These are phyloP conservation scores for Drosophila rhopaloa DNA, from an alignment of 1,140 invertebrate species.

Conservation along the genomic window DNA sequence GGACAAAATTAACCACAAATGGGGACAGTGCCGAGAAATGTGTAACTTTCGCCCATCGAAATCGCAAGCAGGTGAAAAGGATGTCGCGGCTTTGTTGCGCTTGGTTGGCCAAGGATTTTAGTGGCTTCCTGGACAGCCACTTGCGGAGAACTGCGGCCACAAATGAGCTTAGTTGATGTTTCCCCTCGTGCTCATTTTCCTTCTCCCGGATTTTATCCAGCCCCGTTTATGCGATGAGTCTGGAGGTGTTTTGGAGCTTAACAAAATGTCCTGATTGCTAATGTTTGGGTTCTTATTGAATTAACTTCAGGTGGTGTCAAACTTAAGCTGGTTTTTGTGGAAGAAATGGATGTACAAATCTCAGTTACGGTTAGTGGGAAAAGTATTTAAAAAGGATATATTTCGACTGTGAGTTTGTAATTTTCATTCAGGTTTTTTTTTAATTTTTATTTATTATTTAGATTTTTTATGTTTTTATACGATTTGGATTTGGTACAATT, in stretches of 20 bases:
- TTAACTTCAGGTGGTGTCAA: constrained; percentile 23
- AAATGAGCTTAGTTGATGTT: constrained; percentile 52
- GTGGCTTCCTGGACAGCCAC: constrained; percentile 28
- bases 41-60: constrained; percentile 56
- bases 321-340: not conserved
- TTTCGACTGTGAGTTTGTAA: too few relatives aligned
- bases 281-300: constrained; percentile 57
- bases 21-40: constrained; percentile 47
- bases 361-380: not conserved
- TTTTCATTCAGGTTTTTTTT: too few relatives aligned
- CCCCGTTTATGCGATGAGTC: constrained; percentile 17
- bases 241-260: constrained; percentile 12
- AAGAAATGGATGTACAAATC: not conserved
- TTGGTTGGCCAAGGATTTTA: constrained; percentile 41
- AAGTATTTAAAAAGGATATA: not conserved
- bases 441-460: not conserved
- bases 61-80: constrained; percentile 48
- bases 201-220: not conserved
- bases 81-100: constrained; percentile 27
- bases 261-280: constrained; percentile 23
- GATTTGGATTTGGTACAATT: not conserved
- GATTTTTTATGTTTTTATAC: not conserved
- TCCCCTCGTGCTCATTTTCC: constrained; percentile 1
- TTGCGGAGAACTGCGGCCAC: constrained; percentile 36
- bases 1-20: constrained; percentile 74